Conservation (phyloP, 1,140 invertebrate species). For the Cheumatopsyche charites region DNA sequence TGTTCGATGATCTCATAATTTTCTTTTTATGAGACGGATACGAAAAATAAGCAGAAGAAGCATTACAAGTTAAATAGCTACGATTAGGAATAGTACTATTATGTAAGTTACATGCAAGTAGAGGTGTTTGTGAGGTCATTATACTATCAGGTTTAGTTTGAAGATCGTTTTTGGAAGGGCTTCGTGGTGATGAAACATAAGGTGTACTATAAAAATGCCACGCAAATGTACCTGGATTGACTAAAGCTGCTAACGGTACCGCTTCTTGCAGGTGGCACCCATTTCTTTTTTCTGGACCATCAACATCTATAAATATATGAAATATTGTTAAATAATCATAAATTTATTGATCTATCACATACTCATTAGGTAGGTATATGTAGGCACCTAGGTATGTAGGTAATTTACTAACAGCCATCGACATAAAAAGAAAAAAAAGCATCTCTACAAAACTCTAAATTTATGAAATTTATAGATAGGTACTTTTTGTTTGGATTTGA, state of each 20-base stretch:
- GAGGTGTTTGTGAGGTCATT: background rate
- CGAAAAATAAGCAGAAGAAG: slow-evolving; percentile 29
- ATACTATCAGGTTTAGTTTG: background rate
- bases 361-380: too few relatives aligned
- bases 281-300: slow-evolving; percentile 33
- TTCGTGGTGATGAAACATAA: slow-evolving; percentile 24
- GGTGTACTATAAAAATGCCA: slow-evolving; percentile 33
- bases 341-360: too few relatives aligned
- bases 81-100: slow-evolving; percentile 3
- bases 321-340: background rate
- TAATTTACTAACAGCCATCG: too few relatives aligned
- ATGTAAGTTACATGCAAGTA: slow-evolving; percentile 10
- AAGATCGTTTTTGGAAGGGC: background rate
- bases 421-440: too few relatives aligned
- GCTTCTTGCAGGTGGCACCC: slow-evolving; percentile 26
- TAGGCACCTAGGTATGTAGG: too few relatives aligned
- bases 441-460: too few relatives aligned
- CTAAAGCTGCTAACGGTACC: slow-evolving; percentile 31
- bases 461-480: too few relatives aligned
- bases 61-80: slow-evolving; percentile 15
- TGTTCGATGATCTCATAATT: background rate
- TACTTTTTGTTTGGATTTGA: too few relatives aligned
- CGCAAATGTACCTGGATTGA: slow-evolving; percentile 34
- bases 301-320: slow-evolving; percentile 27
- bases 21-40: slow-evolving; percentile 2